A percentile compares a stretch with the other conserved stretches of the same genome.
Conservation (phyloP, 1,140 invertebrate genomes). For the Zaprionus nigranus region DNA sequence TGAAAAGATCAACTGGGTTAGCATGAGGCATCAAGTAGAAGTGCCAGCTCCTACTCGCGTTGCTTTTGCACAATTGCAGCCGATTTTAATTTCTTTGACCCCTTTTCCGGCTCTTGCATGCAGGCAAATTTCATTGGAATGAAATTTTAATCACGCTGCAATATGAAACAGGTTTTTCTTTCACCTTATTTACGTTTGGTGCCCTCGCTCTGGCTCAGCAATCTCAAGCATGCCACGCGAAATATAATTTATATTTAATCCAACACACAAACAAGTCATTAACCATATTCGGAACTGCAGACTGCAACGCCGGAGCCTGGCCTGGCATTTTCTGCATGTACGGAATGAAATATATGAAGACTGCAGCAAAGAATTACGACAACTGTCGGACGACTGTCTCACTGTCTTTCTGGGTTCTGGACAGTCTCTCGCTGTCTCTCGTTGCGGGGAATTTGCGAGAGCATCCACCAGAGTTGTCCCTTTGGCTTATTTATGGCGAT, state of each 20-base stretch:
- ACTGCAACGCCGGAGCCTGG: neutral
- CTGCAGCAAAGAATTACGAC: constrained; percentile 75
- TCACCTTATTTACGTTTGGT: constrained; percentile 14
- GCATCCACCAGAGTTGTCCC: constrained; percentile 28
- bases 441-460: constrained; percentile 28
- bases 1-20: neutral
- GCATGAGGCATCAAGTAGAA: neutral
- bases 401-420: constrained; percentile 5
- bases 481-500: constrained; percentile 65
- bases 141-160: constrained; percentile 55
- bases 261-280: constrained; percentile 77
- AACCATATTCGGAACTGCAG: constrained; percentile 57
- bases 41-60: constrained; percentile 2
- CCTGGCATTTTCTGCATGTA: constrained; percentile 63
- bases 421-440: neutral
- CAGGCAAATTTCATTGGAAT: constrained; percentile 60
- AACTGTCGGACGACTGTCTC: neutral
- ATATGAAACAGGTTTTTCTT: constrained; percentile 46
- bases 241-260: constrained; percentile 82
- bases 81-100: constrained; percentile 13
- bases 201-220: neutral
- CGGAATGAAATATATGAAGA: constrained; percentile 76
- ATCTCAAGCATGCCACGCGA: constrained; percentile 36
- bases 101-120: constrained; percentile 24
- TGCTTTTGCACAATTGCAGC: neutral